Percentiles rank a stretch among this genome's conserved stretches.
Conservation (phyloP, 2,888 invertebrate species). For the Ennomos fuscantarius region DNA sequence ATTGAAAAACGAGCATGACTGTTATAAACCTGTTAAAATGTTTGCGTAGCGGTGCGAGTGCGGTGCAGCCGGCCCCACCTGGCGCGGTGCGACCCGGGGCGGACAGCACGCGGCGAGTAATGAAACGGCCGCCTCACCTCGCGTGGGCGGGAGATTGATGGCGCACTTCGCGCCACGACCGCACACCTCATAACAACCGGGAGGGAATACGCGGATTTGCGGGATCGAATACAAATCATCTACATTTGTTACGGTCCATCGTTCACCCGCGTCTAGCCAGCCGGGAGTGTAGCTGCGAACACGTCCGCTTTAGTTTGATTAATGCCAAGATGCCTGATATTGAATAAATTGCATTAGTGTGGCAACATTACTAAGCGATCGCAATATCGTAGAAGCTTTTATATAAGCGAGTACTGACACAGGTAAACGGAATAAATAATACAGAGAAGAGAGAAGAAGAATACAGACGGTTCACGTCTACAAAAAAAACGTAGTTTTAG, state of each 20-base stretch:
- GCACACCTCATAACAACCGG: conserved; percentile 10
- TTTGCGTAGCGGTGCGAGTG: conserved; percentile 4
- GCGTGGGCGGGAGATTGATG: conserved; percentile 16
- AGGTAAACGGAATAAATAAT: too few species aligned
- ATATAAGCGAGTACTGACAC: too few species aligned
- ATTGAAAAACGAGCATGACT: conserved; percentile 7
- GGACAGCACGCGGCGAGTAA: conserved; percentile 7
- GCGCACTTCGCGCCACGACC: conserved; percentile 1
- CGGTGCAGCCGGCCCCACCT: background rate
- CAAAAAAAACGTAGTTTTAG: too few species aligned
- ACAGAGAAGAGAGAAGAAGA: too few species aligned
- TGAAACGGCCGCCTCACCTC: conserved; percentile 18
- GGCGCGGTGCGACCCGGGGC: conserved; percentile 3
- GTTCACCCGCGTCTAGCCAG: background rate
- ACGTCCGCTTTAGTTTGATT: background rate
- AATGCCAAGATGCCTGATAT: background rate
- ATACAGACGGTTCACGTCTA: too few species aligned
- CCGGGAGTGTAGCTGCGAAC: background rate
- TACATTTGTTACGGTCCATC: conserved; percentile 42
- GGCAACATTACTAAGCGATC: too few species aligned
- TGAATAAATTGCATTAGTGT: too few species aligned
- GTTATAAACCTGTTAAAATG: conserved; percentile 6
- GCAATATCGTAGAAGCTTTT: too few species aligned
- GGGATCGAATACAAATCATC: conserved; percentile 21
- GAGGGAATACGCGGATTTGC: conserved; percentile 9